Evolutionary conservation across 2,888 invertebrate species (phyloP), one percentile per base, ranked within the genome.

Genomic region (Anoncus sp.): DNA sequence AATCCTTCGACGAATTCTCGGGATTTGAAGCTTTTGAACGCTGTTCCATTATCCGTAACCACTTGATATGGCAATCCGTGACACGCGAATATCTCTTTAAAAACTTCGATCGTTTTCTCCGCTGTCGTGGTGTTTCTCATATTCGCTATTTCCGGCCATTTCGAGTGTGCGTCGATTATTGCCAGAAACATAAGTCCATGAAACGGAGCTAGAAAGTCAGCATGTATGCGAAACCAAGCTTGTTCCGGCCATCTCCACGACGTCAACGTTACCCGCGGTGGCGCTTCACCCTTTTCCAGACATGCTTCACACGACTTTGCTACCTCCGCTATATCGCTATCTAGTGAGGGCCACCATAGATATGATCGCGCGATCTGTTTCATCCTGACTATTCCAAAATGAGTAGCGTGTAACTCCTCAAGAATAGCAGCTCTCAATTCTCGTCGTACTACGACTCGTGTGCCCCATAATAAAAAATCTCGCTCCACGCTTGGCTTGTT

Each of bases 121-220:
- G 71, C 59, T n/a, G 80, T 80, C 10, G 70, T 78, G 18, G 63
- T 57, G 12, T 38, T 35, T 51, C 27, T 51, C 73, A 78, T 75
- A 16, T 38, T 49, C 14, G 38, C 16, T 14, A 82, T 49, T 60
- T 85, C 85, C 16, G 80, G 22, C 71, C 78, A 80, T 45, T 80
- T 82, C 24, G 75, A 76, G 43, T 75, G 69, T 7, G 80, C 55
- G 51, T 82, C 79, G 24, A 79, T 65, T 40, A 77, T 43, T 6
- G 77, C 69, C 35, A 81, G 12, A 40, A 70, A 79, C 40, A 38
- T 77, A 40, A 53, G 60, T 18, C 70, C 75, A 14, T 72, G 40
- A 62, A 77, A 79, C 14, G 81, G 81, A 9, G 67, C 74, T 27
- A 67, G 63, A 16, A 62, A 62, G 27, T 62, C 62, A 2, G 45